These are phyloP conservation scores for Chydorus sphaericus DNA, from an alignment of 2,888 invertebrate species.

Conservation along the genomic window DNA sequence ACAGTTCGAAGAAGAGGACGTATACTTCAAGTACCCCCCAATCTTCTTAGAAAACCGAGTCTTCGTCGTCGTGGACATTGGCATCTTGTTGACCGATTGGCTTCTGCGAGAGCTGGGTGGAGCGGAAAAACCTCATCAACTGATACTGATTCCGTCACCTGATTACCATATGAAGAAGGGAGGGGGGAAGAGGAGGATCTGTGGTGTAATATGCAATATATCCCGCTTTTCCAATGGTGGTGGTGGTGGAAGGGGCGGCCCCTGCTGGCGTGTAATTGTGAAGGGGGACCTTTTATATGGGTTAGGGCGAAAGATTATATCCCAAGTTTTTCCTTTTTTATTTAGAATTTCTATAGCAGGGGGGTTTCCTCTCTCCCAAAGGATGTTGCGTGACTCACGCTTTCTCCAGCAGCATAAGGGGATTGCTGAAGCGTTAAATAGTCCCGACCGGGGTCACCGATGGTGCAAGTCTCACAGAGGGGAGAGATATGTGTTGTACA, in stretches of 20 bases:
- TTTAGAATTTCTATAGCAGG: conserved; percentile 3
- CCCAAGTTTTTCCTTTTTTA: not conserved
- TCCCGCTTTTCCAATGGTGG: too few relatives aligned
- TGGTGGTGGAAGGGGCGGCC: too few relatives aligned
- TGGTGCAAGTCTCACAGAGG: conserved; percentile 8
- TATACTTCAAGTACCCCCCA: not conserved
- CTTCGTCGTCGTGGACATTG: not conserved
- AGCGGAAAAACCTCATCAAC: not conserved
- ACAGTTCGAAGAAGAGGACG: too few relatives aligned
- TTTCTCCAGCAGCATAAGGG: not conserved
- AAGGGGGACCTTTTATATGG: not conserved
- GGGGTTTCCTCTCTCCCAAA: not conserved
- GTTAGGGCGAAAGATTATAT: not conserved
- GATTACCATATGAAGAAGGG: conserved; percentile 3
- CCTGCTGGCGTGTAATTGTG: conserved; percentile 5
- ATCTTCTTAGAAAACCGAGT: not conserved
- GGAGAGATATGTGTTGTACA: too few relatives aligned
- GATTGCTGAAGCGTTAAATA: conserved; percentile 6
- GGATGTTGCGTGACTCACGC: conserved; percentile 3
- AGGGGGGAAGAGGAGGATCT: not conserved
- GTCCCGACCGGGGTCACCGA: conserved; percentile 6
- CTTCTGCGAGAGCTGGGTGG: not conserved
- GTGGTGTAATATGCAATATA: conserved; percentile 3
- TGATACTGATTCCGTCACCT: not conserved
- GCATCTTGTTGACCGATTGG: not conserved